Evolutionary conservation across 1,140 invertebrate genomes (phyloP).

Genomic region (Tenebrio molitor): DNA sequence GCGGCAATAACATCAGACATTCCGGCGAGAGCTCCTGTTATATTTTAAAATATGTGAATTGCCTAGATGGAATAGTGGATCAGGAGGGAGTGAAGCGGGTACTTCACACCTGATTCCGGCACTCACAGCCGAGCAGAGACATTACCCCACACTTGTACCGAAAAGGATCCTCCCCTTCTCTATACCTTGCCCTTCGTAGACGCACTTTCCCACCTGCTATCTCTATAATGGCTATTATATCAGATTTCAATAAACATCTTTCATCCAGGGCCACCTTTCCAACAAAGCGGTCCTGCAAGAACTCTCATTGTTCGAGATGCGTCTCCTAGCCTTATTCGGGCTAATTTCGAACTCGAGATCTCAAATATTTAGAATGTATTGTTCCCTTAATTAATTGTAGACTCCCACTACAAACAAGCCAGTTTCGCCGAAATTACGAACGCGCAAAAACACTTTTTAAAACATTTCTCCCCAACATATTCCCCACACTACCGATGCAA

Average conservation of each 20-base stretch:
- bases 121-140: background rate
- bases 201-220: conserved; percentile 22
- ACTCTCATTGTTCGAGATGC: conserved; percentile 13
- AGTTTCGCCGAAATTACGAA: too few relatives aligned
- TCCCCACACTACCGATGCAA: too few relatives aligned
- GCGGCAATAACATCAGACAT: conserved; percentile 27
- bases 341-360: background rate
- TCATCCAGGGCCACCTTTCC: background rate
- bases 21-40: conserved; percentile 33
- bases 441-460: too few relatives aligned
- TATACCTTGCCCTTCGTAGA: conserved; percentile 8
- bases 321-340: conserved; percentile 7
- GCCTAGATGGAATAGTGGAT: conserved; percentile 1
- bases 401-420: too few relatives aligned
- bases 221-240: conserved; percentile 26
- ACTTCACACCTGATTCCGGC: conserved; percentile 40
- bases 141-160: background rate
- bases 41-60: conserved; percentile 38
- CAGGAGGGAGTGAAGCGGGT: background rate
- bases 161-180: background rate
- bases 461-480: too few relatives aligned
- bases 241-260: conserved; percentile 39
- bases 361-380: conserved; percentile 33
- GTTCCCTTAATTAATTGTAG: conserved; percentile 14
- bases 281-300: conserved; percentile 12